Evolutionary conservation across 2,888 invertebrate species (phyloP), one percentile per base, ranked within the genome.

Genomic region (Pilophorus perplexus): DNA sequence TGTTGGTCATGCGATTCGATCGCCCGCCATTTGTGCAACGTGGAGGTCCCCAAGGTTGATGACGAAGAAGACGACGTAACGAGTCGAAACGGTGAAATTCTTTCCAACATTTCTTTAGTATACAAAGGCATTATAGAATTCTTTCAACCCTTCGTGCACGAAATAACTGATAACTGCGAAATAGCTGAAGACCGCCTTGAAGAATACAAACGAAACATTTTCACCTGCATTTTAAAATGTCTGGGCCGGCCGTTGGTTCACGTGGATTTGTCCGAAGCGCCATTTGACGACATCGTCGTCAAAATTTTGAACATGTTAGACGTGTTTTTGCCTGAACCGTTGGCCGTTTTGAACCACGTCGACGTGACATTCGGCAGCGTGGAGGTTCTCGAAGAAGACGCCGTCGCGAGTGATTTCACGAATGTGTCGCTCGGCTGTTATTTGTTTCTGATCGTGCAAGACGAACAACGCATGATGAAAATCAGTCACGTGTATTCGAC

Each of bases 381-480:
- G 2, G 59, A 59, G 8, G 16, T 22, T 8, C 18, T 59, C 8
- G 59, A 59, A 22, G 44, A 25, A 8, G 59, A 40, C 27, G 59
- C 42, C 12, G 44, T 42, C 2, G 22, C 38, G 2, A 42, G 14
- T 5, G 42, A 38, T 25, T 59, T 40, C 27, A 59, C 8, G 14
- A 59, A 59, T 18, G 59, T 59, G 3, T 42, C 59, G 2, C 40
- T 59, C 40, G 59, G 59, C 1, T 59, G 59, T 42, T 59, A 59
- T 23, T 59, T 59, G 14, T 59, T 42, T 44, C 16, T 59, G 23
- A 44, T 59, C 25, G 40, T 59, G 12, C 27, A 44, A 23, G 59
- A 59, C 44, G 40, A 42, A 16, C 16, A 23, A 8, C 6, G 25
- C 3, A n/a, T 59, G 22, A 40, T 25, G 25, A 42, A 22, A 2